These are phyloP conservation scores for Sweltsa coloradensis DNA, from an alignment of 1,140 invertebrate genomes.

Conservation along the genomic window DNA sequence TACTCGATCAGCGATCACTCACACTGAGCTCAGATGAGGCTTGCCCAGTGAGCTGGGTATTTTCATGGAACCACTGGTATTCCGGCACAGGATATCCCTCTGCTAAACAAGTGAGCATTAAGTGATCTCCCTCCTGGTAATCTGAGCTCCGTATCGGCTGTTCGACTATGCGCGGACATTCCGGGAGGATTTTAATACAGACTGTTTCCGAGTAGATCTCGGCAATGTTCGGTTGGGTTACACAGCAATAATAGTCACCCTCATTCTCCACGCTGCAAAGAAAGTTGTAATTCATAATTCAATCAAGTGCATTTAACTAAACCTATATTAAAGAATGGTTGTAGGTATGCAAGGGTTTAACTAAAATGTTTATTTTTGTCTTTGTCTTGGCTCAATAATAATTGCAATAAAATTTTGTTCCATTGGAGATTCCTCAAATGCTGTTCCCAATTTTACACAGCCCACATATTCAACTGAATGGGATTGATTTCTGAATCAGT, in stretches of 20 bases:
- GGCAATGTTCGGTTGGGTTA: background rate
- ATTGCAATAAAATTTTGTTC: too few relatives aligned
- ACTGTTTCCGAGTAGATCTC: slow-evolving; percentile 1
- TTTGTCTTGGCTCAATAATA: too few relatives aligned
- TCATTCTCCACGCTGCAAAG: slow-evolving; percentile 6
- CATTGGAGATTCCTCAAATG: too few relatives aligned
- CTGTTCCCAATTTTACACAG: too few relatives aligned
- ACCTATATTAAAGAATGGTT: too few relatives aligned
- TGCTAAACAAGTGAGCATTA: slow-evolving; percentile 18
- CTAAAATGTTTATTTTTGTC: too few relatives aligned
- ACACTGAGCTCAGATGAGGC: slow-evolving; percentile 20
- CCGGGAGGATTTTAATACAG: slow-evolving; percentile 2
- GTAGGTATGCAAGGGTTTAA: too few relatives aligned
- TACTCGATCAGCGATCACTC: background rate
- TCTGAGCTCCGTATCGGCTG: background rate
- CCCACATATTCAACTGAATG: too few relatives aligned
- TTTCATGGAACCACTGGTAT: slow-evolving; percentile 28
- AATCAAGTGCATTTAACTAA: too few relatives aligned
- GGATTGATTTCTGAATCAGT: too few relatives aligned
- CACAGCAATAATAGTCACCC: slow-evolving; percentile 7
- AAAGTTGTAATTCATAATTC: too few relatives aligned
- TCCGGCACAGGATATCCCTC: slow-evolving; percentile 21
- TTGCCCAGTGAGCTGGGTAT: slow-evolving; percentile 23
- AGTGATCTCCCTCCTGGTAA: background rate
- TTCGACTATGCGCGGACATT: slow-evolving; percentile 3